These are phyloP conservation scores for Fukomys damarensis DNA, from an alignment of 2,113 vertebrate genomes.

Conservation along the genomic window DNA sequence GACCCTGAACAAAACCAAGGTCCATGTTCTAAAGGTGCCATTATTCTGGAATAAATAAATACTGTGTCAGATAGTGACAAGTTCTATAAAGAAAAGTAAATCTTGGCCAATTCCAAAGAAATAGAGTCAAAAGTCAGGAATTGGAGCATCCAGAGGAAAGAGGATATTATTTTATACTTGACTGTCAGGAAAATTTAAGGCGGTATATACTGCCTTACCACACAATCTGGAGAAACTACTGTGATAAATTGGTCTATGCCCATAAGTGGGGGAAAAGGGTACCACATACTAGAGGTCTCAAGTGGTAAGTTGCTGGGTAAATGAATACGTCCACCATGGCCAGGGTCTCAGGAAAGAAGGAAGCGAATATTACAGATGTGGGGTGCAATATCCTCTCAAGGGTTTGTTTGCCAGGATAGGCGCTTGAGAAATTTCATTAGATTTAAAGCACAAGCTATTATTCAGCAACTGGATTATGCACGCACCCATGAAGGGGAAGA, in stretches of 20 bases:
- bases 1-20: not conserved
- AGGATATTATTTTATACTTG: not conserved
- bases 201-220: too few relatives aligned
- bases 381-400: not conserved
- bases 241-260: not conserved
- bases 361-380: not conserved
- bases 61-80: not conserved
- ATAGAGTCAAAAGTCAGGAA: not conserved
- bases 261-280: not conserved
- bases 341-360: not conserved
- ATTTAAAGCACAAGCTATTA: not conserved
- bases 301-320: not conserved
- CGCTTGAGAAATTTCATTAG: not conserved
- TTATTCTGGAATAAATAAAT: conserved; percentile 1
- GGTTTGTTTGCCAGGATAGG: not conserved
- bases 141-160: not conserved
- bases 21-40: not conserved
- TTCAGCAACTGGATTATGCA: not conserved
- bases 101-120: not conserved
- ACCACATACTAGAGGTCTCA: not conserved
- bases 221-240: not conserved
- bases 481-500: not conserved
- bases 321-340: not conserved
- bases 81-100: not conserved
- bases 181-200: not conserved